Evolutionary conservation across 2,113 vertebrate species (phyloP), one percentile per base, ranked within the genome.

Genomic region (Melanerpes aurifrons): DNA sequence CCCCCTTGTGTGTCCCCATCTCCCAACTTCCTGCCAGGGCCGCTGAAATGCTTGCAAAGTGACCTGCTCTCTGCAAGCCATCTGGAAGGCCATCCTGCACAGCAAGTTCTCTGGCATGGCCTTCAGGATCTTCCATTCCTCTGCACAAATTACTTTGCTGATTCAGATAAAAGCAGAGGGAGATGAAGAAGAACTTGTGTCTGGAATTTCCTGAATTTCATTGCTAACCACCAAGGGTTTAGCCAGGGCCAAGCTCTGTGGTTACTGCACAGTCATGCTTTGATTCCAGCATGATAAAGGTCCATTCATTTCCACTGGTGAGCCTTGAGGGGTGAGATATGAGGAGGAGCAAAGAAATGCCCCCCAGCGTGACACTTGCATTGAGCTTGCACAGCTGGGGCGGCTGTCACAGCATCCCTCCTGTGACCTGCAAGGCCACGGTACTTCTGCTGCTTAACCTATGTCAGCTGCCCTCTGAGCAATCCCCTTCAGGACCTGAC

Each of bases 371-470:
- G 61, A 68, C 62, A 66, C 8, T 53, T 13, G 14, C 24, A 7
- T 2, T 64, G 73, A 95, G 68, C 28, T 32, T 47, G 4, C 2
- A 6, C 80, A 64, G 59, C 54, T 5, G 1, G 57, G 32, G 22
- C 0, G 1, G 48, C 77, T 75, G 59, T 54, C 9, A 2, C 77
- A 67, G 73, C 59, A 86, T 37, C 81, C 67, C 37, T 1, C 0
- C 66, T 61, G 64, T 62, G 72, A 86, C 21, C 5, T 3, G 2
- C 18, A 6, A 25, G 69, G 47, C 57, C 75, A 50, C 3, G 2
- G 88, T 79, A 76, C 81, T 82, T 93, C 89, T 80, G 20, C 71
- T 47, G 86, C 84, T 92, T 92, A 85, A 92, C 94, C 95, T 70
- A 9, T 73, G 89, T 70, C 92, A 96, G 6, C 86, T 58, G 56